A percentile compares a stretch with the other conserved stretches of the same genome.
These are phyloP conservation scores for Dendrolimus houi DNA, from an alignment of 2,888 invertebrate genomes.

Conservation along the genomic window DNA sequence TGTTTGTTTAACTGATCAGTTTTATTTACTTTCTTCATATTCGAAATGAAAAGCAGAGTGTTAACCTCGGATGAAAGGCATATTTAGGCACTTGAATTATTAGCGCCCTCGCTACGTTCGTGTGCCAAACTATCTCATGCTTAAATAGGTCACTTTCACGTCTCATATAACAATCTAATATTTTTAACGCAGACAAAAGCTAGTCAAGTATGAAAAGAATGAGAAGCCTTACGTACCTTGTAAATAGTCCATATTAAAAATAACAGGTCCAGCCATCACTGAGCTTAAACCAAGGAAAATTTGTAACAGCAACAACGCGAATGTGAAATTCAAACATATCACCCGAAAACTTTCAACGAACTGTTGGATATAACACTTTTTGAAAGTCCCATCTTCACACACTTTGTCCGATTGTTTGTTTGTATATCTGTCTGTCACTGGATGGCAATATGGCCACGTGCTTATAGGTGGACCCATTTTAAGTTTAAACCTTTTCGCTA, in stretches of 20 bases:
- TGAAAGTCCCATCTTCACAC: conserved; percentile 25
- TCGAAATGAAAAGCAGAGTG: no score
- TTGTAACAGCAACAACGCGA: conserved; percentile 44
- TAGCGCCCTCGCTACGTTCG: no score
- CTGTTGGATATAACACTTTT: conserved; percentile 32
- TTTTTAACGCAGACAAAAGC: no score
- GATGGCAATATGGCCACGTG: conserved; percentile 48
- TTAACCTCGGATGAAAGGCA: no score
- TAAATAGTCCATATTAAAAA: conserved; percentile 59
- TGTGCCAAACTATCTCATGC: no score
- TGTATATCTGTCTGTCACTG: conserved; percentile 9
- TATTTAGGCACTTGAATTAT: no score
- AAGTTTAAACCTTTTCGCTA: conserved; percentile 20
- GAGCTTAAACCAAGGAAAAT: conserved; percentile 40
- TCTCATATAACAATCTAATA: no score
- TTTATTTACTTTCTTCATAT: no score
- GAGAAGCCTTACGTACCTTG: conserved; percentile 42
- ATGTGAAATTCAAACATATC: conserved; percentile 46
- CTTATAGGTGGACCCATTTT: conserved; percentile 58
- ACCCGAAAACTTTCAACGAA: conserved; percentile 38
- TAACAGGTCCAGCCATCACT: conserved; percentile 54
- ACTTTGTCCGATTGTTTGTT: conserved; percentile 20
- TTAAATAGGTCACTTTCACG: no score
- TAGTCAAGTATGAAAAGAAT: no score
- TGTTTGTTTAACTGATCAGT: no score